Percentiles rank a stretch among this genome's conserved stretches.
Conservation (phyloP, 2,113 vertebrate genomes). For the Gallinago paraguaiae region DNA sequence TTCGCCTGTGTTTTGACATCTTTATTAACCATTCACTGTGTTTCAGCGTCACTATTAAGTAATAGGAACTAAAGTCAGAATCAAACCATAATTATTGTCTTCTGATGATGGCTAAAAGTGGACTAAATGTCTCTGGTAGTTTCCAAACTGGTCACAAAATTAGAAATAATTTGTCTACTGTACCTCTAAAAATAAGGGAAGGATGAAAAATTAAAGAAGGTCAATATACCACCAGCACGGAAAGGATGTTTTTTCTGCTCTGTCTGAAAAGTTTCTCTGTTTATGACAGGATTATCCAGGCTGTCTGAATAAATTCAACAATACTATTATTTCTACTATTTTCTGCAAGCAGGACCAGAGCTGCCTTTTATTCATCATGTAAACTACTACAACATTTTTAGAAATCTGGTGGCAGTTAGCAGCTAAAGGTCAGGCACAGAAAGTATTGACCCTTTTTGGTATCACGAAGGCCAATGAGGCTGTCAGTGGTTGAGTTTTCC, state of each 20-base stretch:
- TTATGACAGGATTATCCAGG: neutral
- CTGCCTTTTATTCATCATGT: neutral
- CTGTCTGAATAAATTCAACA: neutral
- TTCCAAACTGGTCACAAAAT: neutral
- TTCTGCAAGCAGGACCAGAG: neutral
- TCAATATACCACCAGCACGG: neutral
- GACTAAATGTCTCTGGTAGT: neutral
- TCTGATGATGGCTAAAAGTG: neutral
- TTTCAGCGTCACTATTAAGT: neutral
- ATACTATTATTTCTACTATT: neutral
- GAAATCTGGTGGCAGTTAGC: neutral
- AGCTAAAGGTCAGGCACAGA: neutral
- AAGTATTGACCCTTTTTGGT: neutral
- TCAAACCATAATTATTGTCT: neutral
- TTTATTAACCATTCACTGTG: neutral
- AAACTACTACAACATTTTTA: neutral
- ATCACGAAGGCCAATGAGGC: neutral
- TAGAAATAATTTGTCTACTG: neutral
- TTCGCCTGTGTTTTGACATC: neutral
- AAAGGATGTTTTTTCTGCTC: neutral
- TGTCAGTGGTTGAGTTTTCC: neutral
- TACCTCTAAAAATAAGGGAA: neutral
- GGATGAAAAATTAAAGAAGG: neutral
- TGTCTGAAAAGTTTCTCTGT: neutral
- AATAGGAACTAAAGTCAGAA: neutral